These are phyloP conservation scores for Scophthalmus maximus DNA, from an alignment of 2,113 vertebrate species.

Conservation along the genomic window DNA sequence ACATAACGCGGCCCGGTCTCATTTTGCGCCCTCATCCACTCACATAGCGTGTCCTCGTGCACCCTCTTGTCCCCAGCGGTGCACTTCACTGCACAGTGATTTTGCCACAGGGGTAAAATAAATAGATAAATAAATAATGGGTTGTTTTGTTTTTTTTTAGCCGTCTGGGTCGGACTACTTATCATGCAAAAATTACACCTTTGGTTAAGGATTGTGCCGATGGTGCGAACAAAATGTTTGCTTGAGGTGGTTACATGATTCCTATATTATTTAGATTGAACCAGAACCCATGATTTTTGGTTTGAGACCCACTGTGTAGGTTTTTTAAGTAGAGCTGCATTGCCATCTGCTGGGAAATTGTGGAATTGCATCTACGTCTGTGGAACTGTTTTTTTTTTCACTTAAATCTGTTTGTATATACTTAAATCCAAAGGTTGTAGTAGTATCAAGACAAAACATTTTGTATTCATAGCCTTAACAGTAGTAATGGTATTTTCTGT, in stretches of 20 bases:
- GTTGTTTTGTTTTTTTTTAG: constrained; percentile 29
- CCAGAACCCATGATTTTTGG: background rate
- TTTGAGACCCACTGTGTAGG: background rate
- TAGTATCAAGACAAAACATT: no score
- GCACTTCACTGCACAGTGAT: constrained; percentile 54
- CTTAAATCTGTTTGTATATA: background rate
- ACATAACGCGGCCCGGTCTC: constrained; percentile 35
- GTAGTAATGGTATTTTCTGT: no score
- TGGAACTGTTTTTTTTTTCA: no score
- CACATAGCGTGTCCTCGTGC: constrained; percentile 64
- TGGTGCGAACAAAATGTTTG: constrained; percentile 14
- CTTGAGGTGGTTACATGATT: constrained; percentile 18
- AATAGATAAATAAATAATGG: constrained; percentile 13
- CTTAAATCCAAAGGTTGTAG: no score
- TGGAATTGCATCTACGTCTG: constrained; percentile 20
- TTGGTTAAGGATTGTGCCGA: constrained; percentile 26
- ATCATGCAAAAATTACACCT: constrained; percentile 24
- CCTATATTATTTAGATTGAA: constrained; percentile 19
- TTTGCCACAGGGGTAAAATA: constrained; percentile 27
- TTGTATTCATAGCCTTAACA: no score
- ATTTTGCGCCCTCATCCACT: constrained; percentile 57
- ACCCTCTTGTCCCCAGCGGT: constrained; percentile 64
- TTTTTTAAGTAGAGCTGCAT: constrained; percentile 44
- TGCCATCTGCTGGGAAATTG: constrained; percentile 71
- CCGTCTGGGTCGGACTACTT: background rate